Evolutionary conservation across 2,888 invertebrate species (phyloP).

Genomic region (Artemia sp.): DNA sequence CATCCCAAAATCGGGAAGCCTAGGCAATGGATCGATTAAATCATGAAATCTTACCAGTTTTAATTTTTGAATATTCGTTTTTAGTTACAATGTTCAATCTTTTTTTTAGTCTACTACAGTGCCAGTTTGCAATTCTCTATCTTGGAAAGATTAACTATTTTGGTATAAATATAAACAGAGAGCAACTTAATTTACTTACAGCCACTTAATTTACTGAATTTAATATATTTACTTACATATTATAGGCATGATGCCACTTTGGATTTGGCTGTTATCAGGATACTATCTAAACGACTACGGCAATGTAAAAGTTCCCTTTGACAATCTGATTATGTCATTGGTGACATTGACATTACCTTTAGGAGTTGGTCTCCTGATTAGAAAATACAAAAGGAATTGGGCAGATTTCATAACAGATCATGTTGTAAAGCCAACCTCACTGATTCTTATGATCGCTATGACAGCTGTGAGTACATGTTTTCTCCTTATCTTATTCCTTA

Average conservation of each 20-base stretch:
- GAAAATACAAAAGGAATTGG: constrained; percentile 29
- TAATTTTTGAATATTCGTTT: too few relatives aligned
- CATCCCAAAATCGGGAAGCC: too few relatives aligned
- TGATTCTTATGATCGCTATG: constrained; percentile 34
- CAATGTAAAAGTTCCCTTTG: constrained; percentile 31
- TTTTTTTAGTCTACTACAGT: too few relatives aligned
- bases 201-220: neutral
- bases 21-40: too few relatives aligned
- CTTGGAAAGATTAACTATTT: too few relatives aligned
- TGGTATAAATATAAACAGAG: too few relatives aligned
- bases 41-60: too few relatives aligned
- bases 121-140: too few relatives aligned
- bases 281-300: constrained; percentile 28
- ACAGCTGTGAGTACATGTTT: constrained; percentile 28
- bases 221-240: neutral
- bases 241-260: constrained; percentile 37
- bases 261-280: constrained; percentile 36
- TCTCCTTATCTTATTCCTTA: too few relatives aligned
- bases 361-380: constrained; percentile 33
- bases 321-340: constrained; percentile 33
- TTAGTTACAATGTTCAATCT: too few relatives aligned
- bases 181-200: too few relatives aligned
- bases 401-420: constrained; percentile 29
- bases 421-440: constrained; percentile 29
- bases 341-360: constrained; percentile 34